Percentiles rank a stretch among this genome's conserved stretches.
These are phyloP conservation scores for Valencia hispanica DNA, from an alignment of 2,797 vertebrate species.

Conservation along the genomic window DNA sequence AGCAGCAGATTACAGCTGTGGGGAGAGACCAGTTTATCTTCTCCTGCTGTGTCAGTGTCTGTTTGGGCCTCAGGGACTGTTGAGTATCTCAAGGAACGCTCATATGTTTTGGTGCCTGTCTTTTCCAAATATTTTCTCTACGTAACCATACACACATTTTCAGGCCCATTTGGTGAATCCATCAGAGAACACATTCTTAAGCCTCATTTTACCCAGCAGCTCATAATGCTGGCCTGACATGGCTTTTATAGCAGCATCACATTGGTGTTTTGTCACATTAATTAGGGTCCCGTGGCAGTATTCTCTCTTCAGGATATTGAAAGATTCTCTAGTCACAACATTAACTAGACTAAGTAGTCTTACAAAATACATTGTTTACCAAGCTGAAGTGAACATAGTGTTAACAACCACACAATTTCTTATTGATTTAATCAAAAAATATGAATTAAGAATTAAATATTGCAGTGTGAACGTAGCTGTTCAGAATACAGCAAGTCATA, in stretches of 20 bases:
- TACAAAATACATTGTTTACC: no score
- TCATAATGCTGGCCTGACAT: background rate
- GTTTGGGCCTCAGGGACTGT: conserved; percentile 42
- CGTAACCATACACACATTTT: conserved; percentile 26
- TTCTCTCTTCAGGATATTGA: no score
- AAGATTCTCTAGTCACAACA: no score
- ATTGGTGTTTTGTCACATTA: no score
- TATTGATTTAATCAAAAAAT: no score
- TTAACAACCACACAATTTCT: no score
- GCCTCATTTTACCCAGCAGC: conserved; percentile 11
- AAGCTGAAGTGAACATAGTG: no score
- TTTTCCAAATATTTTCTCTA: conserved; percentile 30
- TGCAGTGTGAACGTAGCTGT: no score
- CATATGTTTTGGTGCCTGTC: conserved; percentile 6
- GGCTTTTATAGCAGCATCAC: background rate
- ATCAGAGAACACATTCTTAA: conserved; percentile 23
- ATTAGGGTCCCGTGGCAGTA: no score
- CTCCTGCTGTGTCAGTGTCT: conserved; percentile 42
- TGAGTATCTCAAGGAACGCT: conserved; percentile 4
- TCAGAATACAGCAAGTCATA: no score
- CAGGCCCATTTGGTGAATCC: conserved; percentile 15
- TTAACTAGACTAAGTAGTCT: no score
- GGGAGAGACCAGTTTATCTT: conserved; percentile 44
- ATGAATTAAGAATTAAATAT: no score
- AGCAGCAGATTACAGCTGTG: conserved; percentile 47